These are phyloP conservation scores for Ypsolopha sequella DNA, from an alignment of 2,888 invertebrate species.

Conservation along the genomic window DNA sequence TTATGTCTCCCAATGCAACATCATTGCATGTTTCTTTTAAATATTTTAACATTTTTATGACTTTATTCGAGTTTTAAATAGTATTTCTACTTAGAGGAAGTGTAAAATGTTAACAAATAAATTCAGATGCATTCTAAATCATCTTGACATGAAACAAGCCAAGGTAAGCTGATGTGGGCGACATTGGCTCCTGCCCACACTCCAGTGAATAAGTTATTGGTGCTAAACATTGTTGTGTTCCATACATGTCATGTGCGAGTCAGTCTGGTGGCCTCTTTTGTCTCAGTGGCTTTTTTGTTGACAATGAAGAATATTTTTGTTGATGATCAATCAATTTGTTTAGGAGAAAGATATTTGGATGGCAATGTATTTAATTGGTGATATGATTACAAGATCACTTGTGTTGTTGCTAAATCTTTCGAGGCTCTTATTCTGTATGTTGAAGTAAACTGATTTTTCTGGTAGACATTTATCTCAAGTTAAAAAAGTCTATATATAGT, in stretches of 20 bases:
- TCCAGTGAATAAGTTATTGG: slow-evolving; percentile 57
- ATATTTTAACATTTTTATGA: too few species aligned
- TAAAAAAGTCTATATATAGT: too few species aligned
- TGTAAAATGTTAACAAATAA: neutral
- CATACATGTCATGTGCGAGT: slow-evolving; percentile 36
- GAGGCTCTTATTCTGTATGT: too few species aligned
- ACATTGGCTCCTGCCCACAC: slow-evolving; percentile 52
- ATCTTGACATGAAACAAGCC: slow-evolving; percentile 28
- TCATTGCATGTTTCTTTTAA: neutral
- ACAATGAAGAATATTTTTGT: neutral
- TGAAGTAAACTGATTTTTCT: too few species aligned
- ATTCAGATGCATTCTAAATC: slow-evolving; percentile 26
- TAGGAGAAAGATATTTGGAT: too few species aligned
- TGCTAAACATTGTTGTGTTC: slow-evolving; percentile 55
- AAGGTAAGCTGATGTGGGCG: slow-evolving; percentile 58
- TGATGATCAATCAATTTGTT: slow-evolving; percentile 6
- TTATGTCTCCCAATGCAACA: neutral
- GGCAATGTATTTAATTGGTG: slow-evolving; percentile 7
- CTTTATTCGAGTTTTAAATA: neutral
- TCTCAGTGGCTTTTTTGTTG: neutral
- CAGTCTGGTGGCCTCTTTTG: neutral
- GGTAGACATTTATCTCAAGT: too few species aligned
- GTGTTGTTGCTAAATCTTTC: too few species aligned
- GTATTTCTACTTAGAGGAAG: neutral
- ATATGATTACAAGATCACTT: too few species aligned